A percentile compares a stretch with the other conserved stretches of the same genome.
Conservation (phyloP, 2,113 vertebrate species). For the Polypterus senegalus region DNA sequence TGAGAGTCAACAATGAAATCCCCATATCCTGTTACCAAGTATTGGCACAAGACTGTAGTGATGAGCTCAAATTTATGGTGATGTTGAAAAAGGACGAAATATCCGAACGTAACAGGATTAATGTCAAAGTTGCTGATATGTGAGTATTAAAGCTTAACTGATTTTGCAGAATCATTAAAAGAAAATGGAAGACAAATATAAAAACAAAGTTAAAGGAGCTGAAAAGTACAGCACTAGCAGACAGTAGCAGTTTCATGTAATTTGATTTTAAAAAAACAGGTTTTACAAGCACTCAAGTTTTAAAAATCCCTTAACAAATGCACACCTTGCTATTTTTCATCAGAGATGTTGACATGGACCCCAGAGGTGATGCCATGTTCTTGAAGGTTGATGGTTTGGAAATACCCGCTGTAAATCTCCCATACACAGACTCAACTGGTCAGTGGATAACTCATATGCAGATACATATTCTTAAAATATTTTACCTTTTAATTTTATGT, state of each 20-base stretch:
- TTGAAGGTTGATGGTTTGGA: conserved; percentile 37
- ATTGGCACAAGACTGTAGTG: conserved; percentile 58
- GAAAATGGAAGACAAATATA: too few species aligned
- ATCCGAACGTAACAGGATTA: conserved; percentile 35
- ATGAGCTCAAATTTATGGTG: conserved; percentile 60
- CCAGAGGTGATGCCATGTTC: conserved; percentile 24
- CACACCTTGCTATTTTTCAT: conserved; percentile 14
- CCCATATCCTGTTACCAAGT: conserved; percentile 58
- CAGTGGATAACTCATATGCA: background rate
- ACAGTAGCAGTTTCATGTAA: too few species aligned
- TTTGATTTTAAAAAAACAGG: background rate
- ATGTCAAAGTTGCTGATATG: conserved; percentile 48
- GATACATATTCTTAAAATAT: too few species aligned
- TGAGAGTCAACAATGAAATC: conserved; percentile 39
- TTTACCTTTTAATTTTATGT: too few species aligned
- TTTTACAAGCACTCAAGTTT: too few species aligned
- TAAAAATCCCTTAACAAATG: too few species aligned
- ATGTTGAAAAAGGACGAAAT: conserved; percentile 44
- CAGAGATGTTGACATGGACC: conserved; percentile 37
- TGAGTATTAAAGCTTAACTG: conserved; percentile 33
- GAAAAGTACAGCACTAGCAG: too few species aligned
- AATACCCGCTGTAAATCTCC: conserved; percentile 15
- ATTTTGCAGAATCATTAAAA: too few species aligned
- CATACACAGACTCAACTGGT: conserved; percentile 22
- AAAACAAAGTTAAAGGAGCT: too few species aligned